phyloP scores from a whole-genome alignment of 2,113 vertebrate species.

The Eudorcas thomsonii region DNA sequence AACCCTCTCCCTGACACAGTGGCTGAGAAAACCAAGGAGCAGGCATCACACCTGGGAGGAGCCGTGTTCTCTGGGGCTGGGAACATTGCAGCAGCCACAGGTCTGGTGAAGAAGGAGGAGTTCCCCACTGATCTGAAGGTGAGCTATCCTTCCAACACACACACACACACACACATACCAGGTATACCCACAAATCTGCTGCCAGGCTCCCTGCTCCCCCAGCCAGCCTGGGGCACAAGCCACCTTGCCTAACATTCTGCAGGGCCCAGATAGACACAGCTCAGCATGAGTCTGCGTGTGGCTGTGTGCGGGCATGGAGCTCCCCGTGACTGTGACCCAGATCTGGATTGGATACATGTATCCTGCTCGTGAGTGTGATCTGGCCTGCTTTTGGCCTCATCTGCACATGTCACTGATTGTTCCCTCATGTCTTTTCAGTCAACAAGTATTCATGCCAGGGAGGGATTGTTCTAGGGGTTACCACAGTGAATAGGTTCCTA shows the following conservation, averaged over 20 bases:
- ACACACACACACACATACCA: neutral
- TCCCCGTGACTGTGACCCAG: neutral
- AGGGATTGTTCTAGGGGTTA: neutral
- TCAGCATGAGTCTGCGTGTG: neutral
- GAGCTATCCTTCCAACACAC: conserved; percentile 24
- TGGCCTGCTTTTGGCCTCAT: neutral
- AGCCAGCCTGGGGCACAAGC: neutral
- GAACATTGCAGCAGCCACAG: conserved; percentile 95
- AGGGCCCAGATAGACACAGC: neutral
- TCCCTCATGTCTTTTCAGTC: neutral
- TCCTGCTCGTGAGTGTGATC: neutral
- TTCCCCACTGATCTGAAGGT: conserved; percentile 96
- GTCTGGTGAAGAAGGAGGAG: conserved; percentile 96
- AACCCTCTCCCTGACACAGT: conserved; percentile 80
- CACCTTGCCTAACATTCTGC: neutral
- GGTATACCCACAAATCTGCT: neutral
- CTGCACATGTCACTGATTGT: neutral
- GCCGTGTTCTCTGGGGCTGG: conserved; percentile 90
- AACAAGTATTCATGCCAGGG: neutral
- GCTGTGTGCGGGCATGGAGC: neutral
- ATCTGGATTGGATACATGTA: neutral
- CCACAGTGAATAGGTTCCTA: neutral
- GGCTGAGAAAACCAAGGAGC: conserved; percentile 97
- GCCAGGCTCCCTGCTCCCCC: neutral
- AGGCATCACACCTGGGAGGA: conserved; percentile 90